These are phyloP conservation scores for Clarias gariepinus DNA, from an alignment of 2,113 vertebrate species.

Conservation along the genomic window DNA sequence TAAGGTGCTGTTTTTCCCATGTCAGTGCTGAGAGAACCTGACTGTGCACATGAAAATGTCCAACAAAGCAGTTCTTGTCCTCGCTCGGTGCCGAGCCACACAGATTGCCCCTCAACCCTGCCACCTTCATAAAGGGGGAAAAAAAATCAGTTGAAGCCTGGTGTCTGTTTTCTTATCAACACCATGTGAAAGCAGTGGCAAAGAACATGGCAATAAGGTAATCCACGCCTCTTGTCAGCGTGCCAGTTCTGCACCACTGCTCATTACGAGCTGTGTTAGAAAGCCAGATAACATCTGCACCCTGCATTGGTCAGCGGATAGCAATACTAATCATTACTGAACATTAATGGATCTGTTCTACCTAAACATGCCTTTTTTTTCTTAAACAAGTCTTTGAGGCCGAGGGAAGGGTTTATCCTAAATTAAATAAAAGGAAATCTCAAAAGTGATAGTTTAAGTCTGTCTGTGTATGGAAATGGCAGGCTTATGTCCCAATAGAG, in stretches of 20 bases:
- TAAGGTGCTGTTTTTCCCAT: slow-evolving; percentile 52
- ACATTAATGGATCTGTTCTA: neutral
- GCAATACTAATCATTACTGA: neutral
- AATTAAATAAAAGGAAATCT: neutral
- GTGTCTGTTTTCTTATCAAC: slow-evolving; percentile 26
- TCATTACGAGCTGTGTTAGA: slow-evolving; percentile 19
- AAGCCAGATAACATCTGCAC: slow-evolving; percentile 22
- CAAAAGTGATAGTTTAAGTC: neutral
- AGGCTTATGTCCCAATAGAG: neutral
- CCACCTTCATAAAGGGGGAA: slow-evolving; percentile 62
- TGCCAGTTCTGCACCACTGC: neutral
- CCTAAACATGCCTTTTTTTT: neutral
- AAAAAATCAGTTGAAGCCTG: slow-evolving; percentile 54
- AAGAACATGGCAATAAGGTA: neutral
- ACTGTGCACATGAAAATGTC: slow-evolving; percentile 35
- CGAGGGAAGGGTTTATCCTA: neutral
- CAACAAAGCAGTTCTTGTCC: slow-evolving; percentile 69
- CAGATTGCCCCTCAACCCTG: slow-evolving; percentile 56
- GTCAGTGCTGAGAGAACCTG: slow-evolving; percentile 55
- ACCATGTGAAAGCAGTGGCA: neutral
- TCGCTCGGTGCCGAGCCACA: slow-evolving; percentile 59
- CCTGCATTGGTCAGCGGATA: neutral
- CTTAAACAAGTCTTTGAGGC: neutral
- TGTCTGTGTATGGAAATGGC: neutral
- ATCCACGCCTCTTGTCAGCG: slow-evolving; percentile 20